Evolutionary conservation across 92 coral and sea anemone species (phyloP).

Genomic region (Galaxea fascicularis): DNA sequence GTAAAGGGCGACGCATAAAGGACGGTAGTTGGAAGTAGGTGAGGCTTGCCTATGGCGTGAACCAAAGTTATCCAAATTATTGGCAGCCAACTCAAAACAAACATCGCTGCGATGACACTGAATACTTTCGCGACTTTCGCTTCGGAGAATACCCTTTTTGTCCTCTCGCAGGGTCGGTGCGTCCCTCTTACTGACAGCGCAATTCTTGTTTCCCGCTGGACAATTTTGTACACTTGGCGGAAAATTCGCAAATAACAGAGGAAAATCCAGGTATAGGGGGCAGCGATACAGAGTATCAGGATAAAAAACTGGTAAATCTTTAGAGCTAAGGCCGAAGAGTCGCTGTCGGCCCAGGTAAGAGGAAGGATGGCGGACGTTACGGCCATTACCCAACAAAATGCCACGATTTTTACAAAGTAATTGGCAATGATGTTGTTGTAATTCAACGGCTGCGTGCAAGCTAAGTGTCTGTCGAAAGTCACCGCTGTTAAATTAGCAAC

Average conservation of each 20-base stretch:
- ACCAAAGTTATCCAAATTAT: constrained; percentile 60
- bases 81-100: constrained; percentile 78
- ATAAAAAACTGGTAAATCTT: constrained; percentile 67
- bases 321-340: constrained; percentile 37
- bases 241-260: constrained; percentile 65
- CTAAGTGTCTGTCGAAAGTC: constrained; percentile 78
- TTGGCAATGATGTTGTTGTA: constrained; percentile 56
- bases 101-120: constrained; percentile 60
- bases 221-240: constrained; percentile 57
- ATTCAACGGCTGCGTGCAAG: constrained; percentile 67
- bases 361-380: constrained; percentile 66
- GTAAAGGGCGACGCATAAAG: constrained; percentile 66
- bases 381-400: constrained; percentile 66
- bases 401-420: constrained; percentile 56
- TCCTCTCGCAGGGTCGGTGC: constrained; percentile 6
- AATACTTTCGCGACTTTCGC: constrained; percentile 79
- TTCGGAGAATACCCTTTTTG: constrained; percentile 65
- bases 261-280: constrained; percentile 62
- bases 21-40: constrained; percentile 49
- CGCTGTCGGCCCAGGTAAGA: constrained; percentile 50
- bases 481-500: constrained; percentile 78
- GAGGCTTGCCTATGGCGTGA: constrained; percentile 49
- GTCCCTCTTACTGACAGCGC: constrained; percentile 20
- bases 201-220: constrained; percentile 61
- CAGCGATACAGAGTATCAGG: constrained; percentile 48